These are phyloP conservation scores for Phrynocephalus versicolor DNA, from an alignment of 2,113 vertebrate species.

Conservation along the genomic window DNA sequence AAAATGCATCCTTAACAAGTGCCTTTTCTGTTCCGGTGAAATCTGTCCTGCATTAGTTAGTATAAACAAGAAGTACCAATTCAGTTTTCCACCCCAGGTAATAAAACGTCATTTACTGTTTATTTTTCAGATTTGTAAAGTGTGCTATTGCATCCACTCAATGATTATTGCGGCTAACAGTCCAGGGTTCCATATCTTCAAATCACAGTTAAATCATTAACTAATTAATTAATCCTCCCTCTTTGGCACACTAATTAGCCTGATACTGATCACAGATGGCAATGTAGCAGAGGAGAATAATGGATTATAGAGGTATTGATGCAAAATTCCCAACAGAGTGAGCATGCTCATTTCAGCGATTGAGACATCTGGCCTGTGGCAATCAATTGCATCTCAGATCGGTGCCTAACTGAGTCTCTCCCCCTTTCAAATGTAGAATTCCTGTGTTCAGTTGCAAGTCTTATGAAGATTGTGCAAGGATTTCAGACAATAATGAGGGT, in stretches of 20 bases:
- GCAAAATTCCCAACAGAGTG: not conserved
- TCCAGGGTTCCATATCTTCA: conserved; percentile 4
- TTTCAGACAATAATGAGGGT: not conserved
- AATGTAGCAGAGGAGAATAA: not conserved
- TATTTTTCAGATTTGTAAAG: not conserved
- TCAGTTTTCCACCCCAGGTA: not conserved
- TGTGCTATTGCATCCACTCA: not conserved
- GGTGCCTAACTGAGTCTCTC: not conserved
- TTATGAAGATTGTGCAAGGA: not conserved
- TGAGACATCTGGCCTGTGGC: not conserved
- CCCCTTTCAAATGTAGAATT: not conserved
- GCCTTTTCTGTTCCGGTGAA: not conserved
- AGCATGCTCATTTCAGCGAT: not conserved
- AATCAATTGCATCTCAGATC: not conserved
- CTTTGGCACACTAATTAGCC: not conserved
- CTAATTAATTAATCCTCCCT: conserved; percentile 15
- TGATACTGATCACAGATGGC: conserved; percentile 8
- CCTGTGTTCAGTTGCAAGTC: not conserved
- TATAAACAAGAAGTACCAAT: not conserved
- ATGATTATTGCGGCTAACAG: not conserved
- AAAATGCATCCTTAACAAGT: no score
- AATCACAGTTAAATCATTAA: conserved; percentile 30
- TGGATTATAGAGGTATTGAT: not conserved
- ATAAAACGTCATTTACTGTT: not conserved
- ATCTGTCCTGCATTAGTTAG: not conserved